Percentiles rank a stretch among this genome's conserved stretches.
Evolutionary conservation across 2,888 invertebrate genomes (phyloP).

Genomic region (Habrosyne pyritoides): DNA sequence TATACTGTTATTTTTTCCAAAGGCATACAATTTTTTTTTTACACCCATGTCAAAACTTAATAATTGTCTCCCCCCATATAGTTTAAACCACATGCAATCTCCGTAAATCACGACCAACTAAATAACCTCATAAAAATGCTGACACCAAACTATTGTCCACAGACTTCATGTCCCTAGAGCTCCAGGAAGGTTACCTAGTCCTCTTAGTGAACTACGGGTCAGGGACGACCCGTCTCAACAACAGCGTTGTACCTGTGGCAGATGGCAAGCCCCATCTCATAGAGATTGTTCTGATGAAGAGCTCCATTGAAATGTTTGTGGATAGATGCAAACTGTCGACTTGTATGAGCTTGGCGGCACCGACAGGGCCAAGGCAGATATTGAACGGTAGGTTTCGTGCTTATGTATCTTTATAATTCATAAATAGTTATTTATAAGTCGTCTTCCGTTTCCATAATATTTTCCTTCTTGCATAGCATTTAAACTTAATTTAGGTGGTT

Average conservation of each 20-base stretch:
- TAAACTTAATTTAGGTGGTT: too few species aligned
- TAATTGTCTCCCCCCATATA: too few species aligned
- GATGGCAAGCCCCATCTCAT: constrained; percentile 95
- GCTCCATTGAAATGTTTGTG: constrained; percentile 89
- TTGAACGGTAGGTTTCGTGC: constrained; percentile 84
- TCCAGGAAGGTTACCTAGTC: constrained; percentile 92
- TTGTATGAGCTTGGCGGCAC: constrained; percentile 88
- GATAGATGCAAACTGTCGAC: constrained; percentile 88
- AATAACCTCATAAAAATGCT: neutral
- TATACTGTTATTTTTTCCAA: too few species aligned
- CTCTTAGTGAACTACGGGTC: constrained; percentile 94
- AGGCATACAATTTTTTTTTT: too few species aligned
- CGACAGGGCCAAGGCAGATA: constrained; percentile 88
- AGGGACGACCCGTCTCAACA: constrained; percentile 88
- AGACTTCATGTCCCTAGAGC: constrained; percentile 96
- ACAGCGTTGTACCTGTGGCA: constrained; percentile 88
- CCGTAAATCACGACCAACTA: neutral
- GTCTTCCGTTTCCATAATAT: too few species aligned
- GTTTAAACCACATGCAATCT: neutral
- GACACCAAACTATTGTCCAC: constrained; percentile 34
- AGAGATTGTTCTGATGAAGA: constrained; percentile 87
- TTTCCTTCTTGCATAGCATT: too few species aligned
- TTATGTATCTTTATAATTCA: too few species aligned
- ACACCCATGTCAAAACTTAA: too few species aligned
- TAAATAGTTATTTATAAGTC: too few species aligned